phyloP scores from a whole-genome alignment of 2,888 invertebrate genomes.

The Drosophila ezoana region DNA sequence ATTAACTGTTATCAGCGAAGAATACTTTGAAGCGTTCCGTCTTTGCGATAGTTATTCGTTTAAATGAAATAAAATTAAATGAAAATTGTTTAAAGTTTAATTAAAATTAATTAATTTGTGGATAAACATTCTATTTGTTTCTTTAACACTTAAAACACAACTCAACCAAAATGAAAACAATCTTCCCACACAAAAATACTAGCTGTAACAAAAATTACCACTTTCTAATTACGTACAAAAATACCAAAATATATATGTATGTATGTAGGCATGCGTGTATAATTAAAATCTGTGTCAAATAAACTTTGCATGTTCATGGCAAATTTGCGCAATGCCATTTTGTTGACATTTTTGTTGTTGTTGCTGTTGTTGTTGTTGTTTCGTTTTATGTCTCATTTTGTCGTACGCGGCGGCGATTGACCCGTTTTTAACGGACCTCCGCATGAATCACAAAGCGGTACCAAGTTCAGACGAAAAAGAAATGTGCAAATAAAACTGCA shows the following conservation, averaged over 20 bases:
- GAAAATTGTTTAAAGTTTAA: neutral
- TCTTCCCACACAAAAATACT: constrained; percentile 12
- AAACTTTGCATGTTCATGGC: constrained; percentile 76
- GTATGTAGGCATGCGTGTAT: constrained; percentile 11
- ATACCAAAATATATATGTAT: neutral
- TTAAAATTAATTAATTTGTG: neutral
- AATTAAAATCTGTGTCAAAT: constrained; percentile 74
- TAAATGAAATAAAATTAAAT: neutral
- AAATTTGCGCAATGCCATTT: constrained; percentile 51
- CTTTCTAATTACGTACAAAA: too few relatives aligned
- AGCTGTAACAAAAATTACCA: neutral
- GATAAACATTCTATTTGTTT: neutral
- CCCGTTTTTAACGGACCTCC: constrained; percentile 58
- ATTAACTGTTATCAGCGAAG: constrained; percentile 46
- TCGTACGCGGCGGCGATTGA: constrained; percentile 48
- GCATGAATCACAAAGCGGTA: constrained; percentile 75
- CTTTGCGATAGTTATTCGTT: constrained; percentile 8
- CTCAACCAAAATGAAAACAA: constrained; percentile 5
- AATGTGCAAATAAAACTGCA: constrained; percentile 62
- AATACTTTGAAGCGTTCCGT: constrained; percentile 21
- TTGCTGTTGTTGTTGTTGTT: constrained; percentile 39
- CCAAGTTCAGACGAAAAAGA: constrained; percentile 66
- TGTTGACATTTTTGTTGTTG: constrained; percentile 51
- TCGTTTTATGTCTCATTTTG: constrained; percentile 49
- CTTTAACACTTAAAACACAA: neutral